These are phyloP conservation scores for Acanthornis magna DNA, from an alignment of 2,797 vertebrate genomes.

Conservation along the genomic window DNA sequence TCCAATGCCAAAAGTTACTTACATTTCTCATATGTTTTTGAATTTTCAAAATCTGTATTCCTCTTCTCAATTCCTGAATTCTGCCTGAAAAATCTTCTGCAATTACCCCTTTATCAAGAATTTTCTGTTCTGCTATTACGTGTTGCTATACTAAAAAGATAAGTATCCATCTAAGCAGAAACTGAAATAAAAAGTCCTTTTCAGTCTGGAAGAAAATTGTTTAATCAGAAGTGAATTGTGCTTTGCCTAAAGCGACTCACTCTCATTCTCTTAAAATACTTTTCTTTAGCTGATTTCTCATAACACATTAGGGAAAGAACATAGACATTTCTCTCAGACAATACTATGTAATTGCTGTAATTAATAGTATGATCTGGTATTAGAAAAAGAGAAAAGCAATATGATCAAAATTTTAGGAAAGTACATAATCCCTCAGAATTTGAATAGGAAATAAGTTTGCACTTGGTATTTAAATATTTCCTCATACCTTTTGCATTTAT, in stretches of 20 bases:
- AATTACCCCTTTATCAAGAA: background rate
- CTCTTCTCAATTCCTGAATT: background rate
- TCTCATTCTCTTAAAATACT: background rate
- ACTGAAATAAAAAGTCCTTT: background rate
- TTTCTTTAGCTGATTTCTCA: background rate
- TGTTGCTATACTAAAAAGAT: background rate
- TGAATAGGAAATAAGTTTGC: background rate
- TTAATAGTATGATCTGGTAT: background rate
- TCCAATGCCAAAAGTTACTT: background rate
- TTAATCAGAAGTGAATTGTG: background rate
- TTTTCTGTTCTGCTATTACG: background rate
- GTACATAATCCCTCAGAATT: background rate
- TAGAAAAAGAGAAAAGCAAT: background rate
- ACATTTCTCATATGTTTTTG: background rate
- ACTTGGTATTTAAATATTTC: background rate
- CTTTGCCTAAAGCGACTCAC: background rate
- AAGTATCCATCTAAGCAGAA: background rate
- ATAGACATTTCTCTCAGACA: background rate
- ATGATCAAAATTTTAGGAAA: background rate
- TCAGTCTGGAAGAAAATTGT: background rate
- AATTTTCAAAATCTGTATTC: background rate
- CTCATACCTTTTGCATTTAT: background rate
- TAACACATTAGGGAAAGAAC: background rate
- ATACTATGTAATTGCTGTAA: background rate
- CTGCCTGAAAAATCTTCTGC: background rate